A percentile compares a stretch with the other conserved stretches of the same genome.
Evolutionary conservation across 2,888 invertebrate species (phyloP).

Genomic region (Neocrepidodera transversa): DNA sequence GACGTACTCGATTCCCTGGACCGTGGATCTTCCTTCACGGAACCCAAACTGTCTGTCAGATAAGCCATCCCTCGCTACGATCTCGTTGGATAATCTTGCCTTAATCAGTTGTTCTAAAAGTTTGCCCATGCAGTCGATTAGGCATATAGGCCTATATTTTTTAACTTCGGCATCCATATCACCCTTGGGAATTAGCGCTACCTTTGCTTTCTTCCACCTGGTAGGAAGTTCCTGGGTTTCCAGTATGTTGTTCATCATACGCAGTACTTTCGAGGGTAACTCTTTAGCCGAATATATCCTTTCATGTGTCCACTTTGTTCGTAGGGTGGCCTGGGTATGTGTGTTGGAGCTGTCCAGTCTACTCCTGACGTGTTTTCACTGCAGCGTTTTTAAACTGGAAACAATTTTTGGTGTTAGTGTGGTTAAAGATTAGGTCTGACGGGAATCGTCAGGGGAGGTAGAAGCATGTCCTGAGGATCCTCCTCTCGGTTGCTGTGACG

Average conservation of each 20-base stretch:
- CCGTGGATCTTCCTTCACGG: constrained; percentile 1
- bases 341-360: too few relatives aligned
- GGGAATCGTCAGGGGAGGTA: too few relatives aligned
- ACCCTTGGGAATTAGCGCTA: not conserved
- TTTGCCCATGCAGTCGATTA: constrained; percentile 13
- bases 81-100: constrained; percentile 11
- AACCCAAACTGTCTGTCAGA: not conserved
- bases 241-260: constrained; percentile 4
- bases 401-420: too few relatives aligned
- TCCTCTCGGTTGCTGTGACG: too few relatives aligned
- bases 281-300: constrained; percentile 4
- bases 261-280: not conserved
- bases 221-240: not conserved
- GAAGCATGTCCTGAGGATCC: too few relatives aligned
- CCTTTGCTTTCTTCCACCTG: constrained; percentile 9
- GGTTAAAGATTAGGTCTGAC: too few relatives aligned
- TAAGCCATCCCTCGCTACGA: not conserved
- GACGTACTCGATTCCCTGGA: constrained; percentile 10
- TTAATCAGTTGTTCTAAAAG: constrained; percentile 22
- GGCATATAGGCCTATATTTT: constrained; percentile 22
- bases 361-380: too few relatives aligned
- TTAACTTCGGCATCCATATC: not conserved
- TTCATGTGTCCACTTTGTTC: too few relatives aligned
- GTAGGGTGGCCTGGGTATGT: too few relatives aligned
- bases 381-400: too few relatives aligned